Conservation (phyloP, 2,888 invertebrate species). For the Drosophila borealis region DNA sequence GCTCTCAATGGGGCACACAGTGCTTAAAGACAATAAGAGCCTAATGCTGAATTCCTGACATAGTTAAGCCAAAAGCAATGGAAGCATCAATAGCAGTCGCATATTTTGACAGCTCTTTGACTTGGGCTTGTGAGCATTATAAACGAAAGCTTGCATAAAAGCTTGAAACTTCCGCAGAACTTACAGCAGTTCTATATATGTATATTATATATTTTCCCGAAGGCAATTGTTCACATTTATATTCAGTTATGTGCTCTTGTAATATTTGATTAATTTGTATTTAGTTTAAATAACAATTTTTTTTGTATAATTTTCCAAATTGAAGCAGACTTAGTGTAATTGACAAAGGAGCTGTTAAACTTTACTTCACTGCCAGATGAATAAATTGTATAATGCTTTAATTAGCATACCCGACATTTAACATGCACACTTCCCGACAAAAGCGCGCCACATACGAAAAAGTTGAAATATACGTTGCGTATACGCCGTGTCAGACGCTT, state of each 20-base stretch:
- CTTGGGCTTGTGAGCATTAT: background rate
- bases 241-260: too few relatives aligned
- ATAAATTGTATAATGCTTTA: background rate
- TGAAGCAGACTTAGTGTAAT: too few relatives aligned
- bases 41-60: constrained; percentile 29
- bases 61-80: constrained; percentile 19
- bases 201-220: too few relatives aligned
- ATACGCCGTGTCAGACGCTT: constrained; percentile 45
- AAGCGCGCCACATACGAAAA: background rate
- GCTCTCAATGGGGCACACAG: constrained; percentile 25
- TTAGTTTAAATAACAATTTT: too few relatives aligned
- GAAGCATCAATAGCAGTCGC: background rate
- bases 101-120: constrained; percentile 5
- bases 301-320: too few relatives aligned
- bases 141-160: background rate
- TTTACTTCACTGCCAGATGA: background rate
- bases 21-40: constrained; percentile 27
- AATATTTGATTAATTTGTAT: too few relatives aligned
- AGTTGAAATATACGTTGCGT: constrained; percentile 30
- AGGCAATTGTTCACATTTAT: too few relatives aligned
- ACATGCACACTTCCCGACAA: background rate
- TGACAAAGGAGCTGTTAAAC: too few relatives aligned
- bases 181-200: background rate
- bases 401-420: background rate
- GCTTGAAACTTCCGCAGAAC: background rate